These are phyloP conservation scores for Mungos mungo DNA, from an alignment of 2,113 vertebrate genomes.

Conservation along the genomic window DNA sequence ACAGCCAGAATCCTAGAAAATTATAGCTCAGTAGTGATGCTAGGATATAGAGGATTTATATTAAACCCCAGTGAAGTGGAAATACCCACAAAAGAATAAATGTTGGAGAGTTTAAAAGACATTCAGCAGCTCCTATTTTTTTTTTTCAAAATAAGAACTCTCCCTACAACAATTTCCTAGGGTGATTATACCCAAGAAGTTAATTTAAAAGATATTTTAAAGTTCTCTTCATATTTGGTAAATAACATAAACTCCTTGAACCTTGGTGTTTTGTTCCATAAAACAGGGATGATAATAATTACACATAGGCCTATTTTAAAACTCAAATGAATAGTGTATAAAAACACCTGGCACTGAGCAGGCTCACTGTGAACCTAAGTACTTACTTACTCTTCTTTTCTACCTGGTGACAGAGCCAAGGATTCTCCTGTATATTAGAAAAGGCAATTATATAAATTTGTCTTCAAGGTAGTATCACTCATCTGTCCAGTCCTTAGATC, in stretches of 20 bases:
- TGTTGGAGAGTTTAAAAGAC: not conserved
- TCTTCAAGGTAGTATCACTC: not conserved
- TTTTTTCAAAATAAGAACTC: not conserved
- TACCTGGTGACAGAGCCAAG: not conserved
- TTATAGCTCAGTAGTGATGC: not conserved
- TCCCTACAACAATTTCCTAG: not conserved
- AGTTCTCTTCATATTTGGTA: not conserved
- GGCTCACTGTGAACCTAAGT: not conserved
- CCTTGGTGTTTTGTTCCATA: not conserved
- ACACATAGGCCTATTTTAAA: not conserved
- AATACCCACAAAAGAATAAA: not conserved
- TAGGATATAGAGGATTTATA: conserved; percentile 10
- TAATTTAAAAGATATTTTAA: not conserved
- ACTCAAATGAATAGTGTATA: not conserved
- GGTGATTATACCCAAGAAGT: not conserved
- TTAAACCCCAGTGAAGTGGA: not conserved
- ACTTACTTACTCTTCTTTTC: not conserved
- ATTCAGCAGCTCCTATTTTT: not conserved
- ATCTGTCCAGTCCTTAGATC: not conserved
- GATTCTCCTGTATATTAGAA: not conserved
- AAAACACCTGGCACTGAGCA: not conserved
- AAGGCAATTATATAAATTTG: not conserved
- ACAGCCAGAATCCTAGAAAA: not conserved
- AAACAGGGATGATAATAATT: not conserved
- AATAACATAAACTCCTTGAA: conserved; percentile 20